Percentiles rank a stretch among this genome's conserved stretches.
Evolutionary conservation across 2,797 vertebrate species (phyloP).

Genomic region (Morus bassanus): DNA sequence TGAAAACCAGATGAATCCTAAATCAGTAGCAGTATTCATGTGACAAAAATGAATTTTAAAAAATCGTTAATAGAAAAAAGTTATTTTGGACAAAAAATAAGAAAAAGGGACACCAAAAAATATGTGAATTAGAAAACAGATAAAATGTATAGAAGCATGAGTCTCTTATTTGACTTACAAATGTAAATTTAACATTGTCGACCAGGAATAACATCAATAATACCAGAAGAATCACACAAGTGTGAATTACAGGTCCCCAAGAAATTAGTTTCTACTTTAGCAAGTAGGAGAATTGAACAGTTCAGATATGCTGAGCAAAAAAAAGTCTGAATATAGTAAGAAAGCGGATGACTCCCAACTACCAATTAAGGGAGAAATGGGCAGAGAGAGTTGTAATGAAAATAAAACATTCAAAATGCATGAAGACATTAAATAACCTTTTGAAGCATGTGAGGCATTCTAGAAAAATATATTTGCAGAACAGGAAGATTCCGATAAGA

Average conservation of each 20-base stretch:
- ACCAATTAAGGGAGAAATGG: conserved; percentile 39
- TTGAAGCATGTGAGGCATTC: conserved; percentile 31
- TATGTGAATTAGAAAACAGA: not conserved
- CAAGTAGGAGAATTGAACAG: not conserved
- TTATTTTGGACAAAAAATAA: not conserved
- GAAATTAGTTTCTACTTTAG: not conserved
- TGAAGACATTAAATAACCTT: conserved; percentile 56
- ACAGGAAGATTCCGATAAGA: conserved; percentile 24
- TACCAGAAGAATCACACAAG: not conserved
- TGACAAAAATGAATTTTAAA: not conserved
- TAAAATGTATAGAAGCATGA: not conserved
- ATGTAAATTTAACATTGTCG: not conserved
- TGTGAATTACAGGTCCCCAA: not conserved
- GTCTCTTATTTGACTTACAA: not conserved
- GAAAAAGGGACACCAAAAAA: not conserved
- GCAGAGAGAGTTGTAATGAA: conserved; percentile 29
- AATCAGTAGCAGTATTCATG: not conserved
- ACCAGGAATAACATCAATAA: not conserved
- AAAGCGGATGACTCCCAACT: not conserved
- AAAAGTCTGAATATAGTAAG: not conserved
- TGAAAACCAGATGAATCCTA: not conserved
- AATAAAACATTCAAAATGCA: conserved; percentile 44
- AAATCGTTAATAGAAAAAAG: not conserved
- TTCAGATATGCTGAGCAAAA: not conserved
- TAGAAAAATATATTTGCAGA: conserved; percentile 14